Conservation (phyloP, 2,113 vertebrate species). For the Macquaria ambigua region DNA sequence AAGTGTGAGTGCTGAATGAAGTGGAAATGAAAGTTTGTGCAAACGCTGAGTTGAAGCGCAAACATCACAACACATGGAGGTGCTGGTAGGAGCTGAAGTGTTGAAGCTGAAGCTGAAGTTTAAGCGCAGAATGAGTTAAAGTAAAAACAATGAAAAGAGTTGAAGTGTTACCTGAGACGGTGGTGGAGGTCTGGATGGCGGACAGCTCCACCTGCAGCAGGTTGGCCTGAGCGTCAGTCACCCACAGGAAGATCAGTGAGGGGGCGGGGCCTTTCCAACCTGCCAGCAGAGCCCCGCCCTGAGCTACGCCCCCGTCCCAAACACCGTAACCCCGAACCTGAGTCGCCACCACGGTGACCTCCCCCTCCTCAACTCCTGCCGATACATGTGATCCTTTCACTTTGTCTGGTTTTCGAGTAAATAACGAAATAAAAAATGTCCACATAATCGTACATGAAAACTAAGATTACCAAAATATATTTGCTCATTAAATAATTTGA, state of each 20-base stretch:
- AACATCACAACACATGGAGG: too few relatives aligned
- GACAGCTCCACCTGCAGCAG: conserved; percentile 78
- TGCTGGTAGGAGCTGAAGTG: too few relatives aligned
- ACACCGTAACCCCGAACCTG: conserved; percentile 78
- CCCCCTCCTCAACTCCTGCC: conserved; percentile 37
- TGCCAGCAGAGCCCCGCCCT: conserved; percentile 52
- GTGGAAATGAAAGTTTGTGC: neutral
- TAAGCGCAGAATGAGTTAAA: too few relatives aligned
- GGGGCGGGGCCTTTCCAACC: conserved; percentile 67
- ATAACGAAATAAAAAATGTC: too few relatives aligned
- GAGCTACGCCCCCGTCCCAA: conserved; percentile 78
- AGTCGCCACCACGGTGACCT: conserved; percentile 76
- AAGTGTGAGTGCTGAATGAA: neutral
- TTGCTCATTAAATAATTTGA: too few relatives aligned
- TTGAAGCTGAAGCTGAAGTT: too few relatives aligned
- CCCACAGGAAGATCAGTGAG: conserved; percentile 82
- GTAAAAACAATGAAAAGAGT: too few relatives aligned
- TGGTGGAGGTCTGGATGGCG: conserved; percentile 24
- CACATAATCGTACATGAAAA: too few relatives aligned
- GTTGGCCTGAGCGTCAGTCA: conserved; percentile 78
- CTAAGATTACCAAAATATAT: too few relatives aligned
- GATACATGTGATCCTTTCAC: too few relatives aligned
- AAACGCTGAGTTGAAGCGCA: too few relatives aligned
- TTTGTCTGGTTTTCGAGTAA: too few relatives aligned
- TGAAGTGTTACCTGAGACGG: conserved; percentile 21